Evolutionary conservation across 2,113 vertebrate genomes (phyloP).

Genomic region (Trochalopteron elliotii): DNA sequence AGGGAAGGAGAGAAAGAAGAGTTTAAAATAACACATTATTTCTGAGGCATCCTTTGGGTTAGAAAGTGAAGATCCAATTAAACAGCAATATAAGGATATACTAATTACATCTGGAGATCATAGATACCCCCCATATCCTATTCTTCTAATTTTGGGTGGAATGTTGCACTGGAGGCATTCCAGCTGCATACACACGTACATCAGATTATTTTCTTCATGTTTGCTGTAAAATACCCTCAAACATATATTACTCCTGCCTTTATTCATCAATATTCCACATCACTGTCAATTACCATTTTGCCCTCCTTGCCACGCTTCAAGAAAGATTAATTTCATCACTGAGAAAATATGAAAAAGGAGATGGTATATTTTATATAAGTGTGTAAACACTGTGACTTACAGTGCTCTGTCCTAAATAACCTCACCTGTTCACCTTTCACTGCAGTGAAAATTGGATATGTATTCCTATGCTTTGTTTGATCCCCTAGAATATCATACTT

Average conservation of each 20-base stretch:
- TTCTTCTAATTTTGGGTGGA: neutral
- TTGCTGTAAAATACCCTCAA: neutral
- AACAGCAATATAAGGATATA: neutral
- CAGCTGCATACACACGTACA: neutral
- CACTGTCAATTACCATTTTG: neutral
- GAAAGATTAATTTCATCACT: neutral
- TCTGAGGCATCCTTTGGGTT: neutral
- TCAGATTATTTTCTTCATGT: neutral
- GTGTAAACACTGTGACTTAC: neutral
- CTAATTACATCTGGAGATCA: neutral
- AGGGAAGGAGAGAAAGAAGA: neutral
- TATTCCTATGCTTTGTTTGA: neutral
- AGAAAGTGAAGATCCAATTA: neutral
- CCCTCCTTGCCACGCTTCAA: neutral
- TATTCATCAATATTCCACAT: neutral
- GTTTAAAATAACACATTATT: neutral
- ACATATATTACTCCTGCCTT: neutral
- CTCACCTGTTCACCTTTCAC: neutral
- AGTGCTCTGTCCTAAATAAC: neutral
- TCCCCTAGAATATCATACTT: neutral
- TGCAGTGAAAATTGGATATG: neutral
- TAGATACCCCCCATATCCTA: neutral
- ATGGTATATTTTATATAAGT: neutral
- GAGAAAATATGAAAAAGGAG: neutral
- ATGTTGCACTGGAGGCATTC: neutral